A percentile compares a stretch with the other conserved stretches of the same genome.
Evolutionary conservation across 2,797 vertebrate genomes (phyloP).

Genomic region (Oryzias sinensis): DNA sequence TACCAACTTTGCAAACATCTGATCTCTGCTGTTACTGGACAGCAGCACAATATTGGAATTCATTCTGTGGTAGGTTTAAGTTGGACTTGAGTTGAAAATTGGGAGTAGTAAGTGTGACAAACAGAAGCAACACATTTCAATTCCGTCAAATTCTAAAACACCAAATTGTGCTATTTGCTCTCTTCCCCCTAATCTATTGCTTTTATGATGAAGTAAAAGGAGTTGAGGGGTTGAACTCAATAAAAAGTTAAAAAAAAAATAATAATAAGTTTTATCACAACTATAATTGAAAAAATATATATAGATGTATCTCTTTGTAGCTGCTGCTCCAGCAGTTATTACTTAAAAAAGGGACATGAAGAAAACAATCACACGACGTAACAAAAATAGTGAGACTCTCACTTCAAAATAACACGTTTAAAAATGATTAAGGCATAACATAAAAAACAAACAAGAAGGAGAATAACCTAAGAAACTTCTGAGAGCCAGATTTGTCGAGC

Average conservation of each 20-base stretch:
- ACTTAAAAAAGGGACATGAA: constrained; percentile 51
- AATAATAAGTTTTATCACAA: constrained; percentile 59
- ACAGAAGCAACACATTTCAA: constrained; percentile 81
- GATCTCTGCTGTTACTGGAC: constrained; percentile 29
- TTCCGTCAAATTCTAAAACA: constrained; percentile 74
- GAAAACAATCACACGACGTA: constrained; percentile 41
- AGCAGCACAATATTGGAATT: constrained; percentile 27
- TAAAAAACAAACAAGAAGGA: constrained; percentile 67
- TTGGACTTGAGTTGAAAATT: constrained; percentile 46
- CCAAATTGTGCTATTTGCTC: constrained; percentile 88
- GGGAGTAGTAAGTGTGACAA: constrained; percentile 73
- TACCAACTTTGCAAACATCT: constrained; percentile 33
- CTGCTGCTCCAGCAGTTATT: constrained; percentile 44
- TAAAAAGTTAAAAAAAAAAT: constrained; percentile 42
- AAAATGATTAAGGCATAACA: constrained; percentile 90
- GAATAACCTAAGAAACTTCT: constrained; percentile 64
- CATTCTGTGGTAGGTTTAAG: constrained; percentile 21
- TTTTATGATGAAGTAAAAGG: constrained; percentile 75
- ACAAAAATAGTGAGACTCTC: constrained; percentile 80
- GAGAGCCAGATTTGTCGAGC: constrained; percentile 66
- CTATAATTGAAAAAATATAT: constrained; percentile 70
- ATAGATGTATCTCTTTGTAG: constrained; percentile 70
- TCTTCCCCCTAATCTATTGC: constrained; percentile 88
- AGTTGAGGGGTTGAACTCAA: constrained; percentile 44
- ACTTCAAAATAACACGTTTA: constrained; percentile 79